These are phyloP conservation scores for Pitta sordida DNA, from an alignment of 2,113 vertebrate genomes.

Conservation along the genomic window DNA sequence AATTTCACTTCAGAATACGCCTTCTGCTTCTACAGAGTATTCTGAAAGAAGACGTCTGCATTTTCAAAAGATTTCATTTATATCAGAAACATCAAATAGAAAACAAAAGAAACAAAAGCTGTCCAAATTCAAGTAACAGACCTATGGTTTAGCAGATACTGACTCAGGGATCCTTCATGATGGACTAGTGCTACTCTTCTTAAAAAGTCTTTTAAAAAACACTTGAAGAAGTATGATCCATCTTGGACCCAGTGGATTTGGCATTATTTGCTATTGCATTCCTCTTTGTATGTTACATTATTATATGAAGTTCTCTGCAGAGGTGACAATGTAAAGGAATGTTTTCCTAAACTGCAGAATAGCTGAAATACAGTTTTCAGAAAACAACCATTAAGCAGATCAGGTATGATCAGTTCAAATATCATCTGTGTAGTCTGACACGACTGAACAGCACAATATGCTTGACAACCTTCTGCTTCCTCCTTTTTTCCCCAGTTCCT, in stretches of 20 bases:
- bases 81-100: not conserved
- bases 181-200: not conserved
- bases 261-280: not conserved
- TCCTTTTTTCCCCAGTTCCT: not conserved
- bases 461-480: not conserved
- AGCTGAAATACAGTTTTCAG: not conserved
- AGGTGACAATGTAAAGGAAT: not conserved
- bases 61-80: not conserved
- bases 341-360: not conserved
- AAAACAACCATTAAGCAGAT: not conserved
- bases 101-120: not conserved
- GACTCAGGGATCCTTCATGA: not conserved
- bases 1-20: not conserved
- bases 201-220: not conserved
- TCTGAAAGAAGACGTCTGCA: not conserved
- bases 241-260: not conserved
- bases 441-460: not conserved
- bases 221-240: not conserved
- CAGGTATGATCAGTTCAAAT: not conserved
- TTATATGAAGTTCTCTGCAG: not conserved
- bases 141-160: not conserved
- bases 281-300: not conserved
- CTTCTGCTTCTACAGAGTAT: not conserved
- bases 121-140: not conserved
- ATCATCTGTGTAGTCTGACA: not conserved